Conservation (phyloP, 2,113 vertebrate genomes). For the Macaca fascicularis region DNA sequence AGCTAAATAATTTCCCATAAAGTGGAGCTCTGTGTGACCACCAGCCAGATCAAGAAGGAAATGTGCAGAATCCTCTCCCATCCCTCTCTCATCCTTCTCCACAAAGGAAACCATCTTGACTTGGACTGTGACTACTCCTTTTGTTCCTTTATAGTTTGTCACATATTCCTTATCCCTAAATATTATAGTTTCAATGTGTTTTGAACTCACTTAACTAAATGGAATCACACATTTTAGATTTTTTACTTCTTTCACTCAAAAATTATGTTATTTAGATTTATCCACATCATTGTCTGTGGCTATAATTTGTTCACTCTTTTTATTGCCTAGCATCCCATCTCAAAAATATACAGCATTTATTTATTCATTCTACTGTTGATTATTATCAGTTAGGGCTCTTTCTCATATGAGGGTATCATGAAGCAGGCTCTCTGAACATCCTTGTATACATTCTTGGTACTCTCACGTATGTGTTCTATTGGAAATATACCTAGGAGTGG, state of each 20-base stretch:
- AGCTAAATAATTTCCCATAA: not conserved
- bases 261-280: not conserved
- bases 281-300: not conserved
- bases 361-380: not conserved
- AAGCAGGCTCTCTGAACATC: not conserved
- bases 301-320: slow-evolving; percentile 9
- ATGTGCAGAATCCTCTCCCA: not conserved
- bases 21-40: not conserved
- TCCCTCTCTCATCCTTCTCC: not conserved
- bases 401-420: not conserved
- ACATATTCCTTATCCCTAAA: not conserved
- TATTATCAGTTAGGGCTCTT: not conserved
- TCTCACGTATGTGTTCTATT: not conserved
- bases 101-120: not conserved
- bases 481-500: not conserved
- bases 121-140: not conserved
- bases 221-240: not conserved
- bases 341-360: not conserved
- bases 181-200: not conserved
- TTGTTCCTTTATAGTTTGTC: not conserved
- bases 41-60: not conserved
- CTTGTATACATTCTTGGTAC: not conserved
- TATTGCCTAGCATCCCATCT: not conserved
- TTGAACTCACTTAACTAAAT: not conserved
- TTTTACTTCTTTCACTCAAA: not conserved